These are phyloP conservation scores for Archips xylosteana DNA, from an alignment of 2,888 invertebrate genomes.

Conservation along the genomic window DNA sequence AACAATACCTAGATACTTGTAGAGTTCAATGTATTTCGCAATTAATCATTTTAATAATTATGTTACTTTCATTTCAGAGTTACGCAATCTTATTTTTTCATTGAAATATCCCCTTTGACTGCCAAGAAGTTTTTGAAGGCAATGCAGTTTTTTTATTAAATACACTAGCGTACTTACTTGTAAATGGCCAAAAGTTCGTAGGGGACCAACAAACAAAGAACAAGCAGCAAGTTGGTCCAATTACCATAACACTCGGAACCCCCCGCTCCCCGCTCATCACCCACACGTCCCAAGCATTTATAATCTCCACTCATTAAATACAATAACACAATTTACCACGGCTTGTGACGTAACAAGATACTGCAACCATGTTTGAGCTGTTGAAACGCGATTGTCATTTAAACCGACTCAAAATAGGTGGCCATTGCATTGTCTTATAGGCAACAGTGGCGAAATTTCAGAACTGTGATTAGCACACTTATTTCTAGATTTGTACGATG, in stretches of 20 bases:
- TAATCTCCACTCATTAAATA: constrained; percentile 51
- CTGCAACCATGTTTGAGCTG: constrained; percentile 30
- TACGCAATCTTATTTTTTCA: too few species aligned
- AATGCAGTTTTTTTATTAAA: too few species aligned
- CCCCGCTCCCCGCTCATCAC: constrained; percentile 21
- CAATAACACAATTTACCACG: constrained; percentile 50
- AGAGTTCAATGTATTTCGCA: too few species aligned
- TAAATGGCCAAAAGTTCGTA: neutral
- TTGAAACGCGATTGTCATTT: constrained; percentile 41
- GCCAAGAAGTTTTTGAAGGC: too few species aligned
- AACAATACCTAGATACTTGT: too few species aligned
- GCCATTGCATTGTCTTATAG: constrained; percentile 35
- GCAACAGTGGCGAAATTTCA: constrained; percentile 36
- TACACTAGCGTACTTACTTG: too few species aligned
- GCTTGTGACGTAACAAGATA: constrained; percentile 36
- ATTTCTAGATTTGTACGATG: constrained; percentile 35
- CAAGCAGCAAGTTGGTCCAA: neutral
- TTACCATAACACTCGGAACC: constrained; percentile 12
- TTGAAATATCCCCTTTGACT: too few species aligned
- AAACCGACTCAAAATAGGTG: constrained; percentile 27
- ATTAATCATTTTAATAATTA: too few species aligned
- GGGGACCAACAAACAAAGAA: constrained; percentile 1
- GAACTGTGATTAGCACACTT: constrained; percentile 26
- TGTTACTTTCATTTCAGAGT: too few species aligned
- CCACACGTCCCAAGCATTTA: constrained; percentile 38